Evolutionary conservation across 2,888 invertebrate genomes (phyloP), one percentile per base, ranked within the genome.

Genomic region (Pantelozetes paolii): DNA sequence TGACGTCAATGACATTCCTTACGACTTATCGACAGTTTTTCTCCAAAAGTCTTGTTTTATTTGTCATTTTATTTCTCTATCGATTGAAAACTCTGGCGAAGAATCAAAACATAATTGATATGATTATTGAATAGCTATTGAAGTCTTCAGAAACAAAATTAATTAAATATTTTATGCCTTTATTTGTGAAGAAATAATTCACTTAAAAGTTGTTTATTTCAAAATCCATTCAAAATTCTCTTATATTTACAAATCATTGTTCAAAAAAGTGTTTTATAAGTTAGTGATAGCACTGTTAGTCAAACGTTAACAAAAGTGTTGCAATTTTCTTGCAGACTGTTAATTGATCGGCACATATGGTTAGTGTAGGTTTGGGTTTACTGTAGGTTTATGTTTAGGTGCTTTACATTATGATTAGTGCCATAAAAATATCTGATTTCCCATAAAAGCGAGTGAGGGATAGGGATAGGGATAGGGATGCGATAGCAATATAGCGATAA

Each of bases 371-470:
- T 30, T 28, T 59, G 20, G 59, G 9, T n/a, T n/a, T n/a, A n/a
- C n/a, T n/a, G n/a, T 50, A 11, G 50, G 23, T 45, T 45, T 45
- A 45, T 9, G 45, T 45, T 45, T 45, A 45, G 45, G 36, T 36
- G 36, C 36, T 36, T 36, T 36, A 36, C 9, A 36, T 36, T 36
- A 36, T 36, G 36, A 50, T 59, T 59, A 59, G 28, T 28, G 59
- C 59, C 59, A 59, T 59, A 59, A 59, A 59, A 59, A 59, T 59
- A 59, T 59, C 59, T 59, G 59, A 59, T 59, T 59, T 59, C 30
- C 57, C 59, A 59, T 59, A 59, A 59, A 59, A 30, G 30, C 23
- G 59, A 59, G 20, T n/a, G 1, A 59, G 59, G 30, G 59, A 59
- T 59, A n/a, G n/a, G n/a, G n/a, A n/a, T n/a, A n/a, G 59, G 2